Evolutionary conservation across 2,888 invertebrate genomes (phyloP).

Genomic region (Dicyrtoma fusca): DNA sequence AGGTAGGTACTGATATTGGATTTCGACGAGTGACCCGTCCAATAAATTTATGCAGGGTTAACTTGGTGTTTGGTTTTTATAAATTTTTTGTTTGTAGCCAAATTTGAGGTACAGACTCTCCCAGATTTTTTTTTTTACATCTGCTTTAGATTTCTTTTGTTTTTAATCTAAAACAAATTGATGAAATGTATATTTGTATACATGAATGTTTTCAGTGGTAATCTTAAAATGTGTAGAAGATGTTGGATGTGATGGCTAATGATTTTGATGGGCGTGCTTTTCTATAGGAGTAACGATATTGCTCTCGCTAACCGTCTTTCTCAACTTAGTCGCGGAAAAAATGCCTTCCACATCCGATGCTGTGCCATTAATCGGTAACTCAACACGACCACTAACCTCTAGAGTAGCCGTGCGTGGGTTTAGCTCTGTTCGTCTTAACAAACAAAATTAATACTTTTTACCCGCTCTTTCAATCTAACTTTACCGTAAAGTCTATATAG

Average conservation of each 20-base stretch:
- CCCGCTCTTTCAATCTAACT: background rate
- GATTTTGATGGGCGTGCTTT: background rate
- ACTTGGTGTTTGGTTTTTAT: too few relatives aligned
- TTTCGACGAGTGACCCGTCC: too few relatives aligned
- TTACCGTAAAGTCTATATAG: background rate
- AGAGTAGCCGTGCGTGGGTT: slow-evolving; percentile 21
- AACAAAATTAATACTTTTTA: slow-evolving; percentile 8
- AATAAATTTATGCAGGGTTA: too few relatives aligned
- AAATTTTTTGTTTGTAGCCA: too few relatives aligned
- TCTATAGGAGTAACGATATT: slow-evolving; percentile 94
- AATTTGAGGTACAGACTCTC: too few relatives aligned
- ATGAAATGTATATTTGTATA: too few relatives aligned
- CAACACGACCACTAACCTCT: slow-evolving; percentile 46
- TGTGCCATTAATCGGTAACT: slow-evolving; percentile 98
- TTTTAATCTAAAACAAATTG: too few relatives aligned
- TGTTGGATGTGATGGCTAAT: background rate
- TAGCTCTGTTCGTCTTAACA: slow-evolving; percentile 34
- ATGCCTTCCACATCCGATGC: slow-evolving; percentile 99
- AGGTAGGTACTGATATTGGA: too few relatives aligned
- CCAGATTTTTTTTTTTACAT: too few relatives aligned
- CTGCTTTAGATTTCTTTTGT: too few relatives aligned
- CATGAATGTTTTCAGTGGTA: too few relatives aligned
- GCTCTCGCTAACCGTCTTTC: slow-evolving; percentile 99
- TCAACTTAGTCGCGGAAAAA: slow-evolving; percentile 99
- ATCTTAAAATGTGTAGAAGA: too few relatives aligned